These are phyloP conservation scores for Machimus atricapillus DNA, from an alignment of 2,888 invertebrate genomes.

Conservation along the genomic window DNA sequence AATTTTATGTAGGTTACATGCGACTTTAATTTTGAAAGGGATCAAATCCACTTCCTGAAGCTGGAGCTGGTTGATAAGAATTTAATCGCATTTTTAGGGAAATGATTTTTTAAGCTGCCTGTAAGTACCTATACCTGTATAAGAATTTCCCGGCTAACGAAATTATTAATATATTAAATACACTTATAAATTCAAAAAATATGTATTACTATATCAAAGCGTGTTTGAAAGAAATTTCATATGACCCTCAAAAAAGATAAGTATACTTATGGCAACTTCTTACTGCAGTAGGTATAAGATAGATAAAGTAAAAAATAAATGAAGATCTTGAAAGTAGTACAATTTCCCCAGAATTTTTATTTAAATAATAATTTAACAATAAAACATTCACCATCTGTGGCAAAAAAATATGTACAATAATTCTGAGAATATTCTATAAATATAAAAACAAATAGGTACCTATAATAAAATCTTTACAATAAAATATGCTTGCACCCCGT, in stretches of 20 bases:
- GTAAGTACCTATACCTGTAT: too few species aligned
- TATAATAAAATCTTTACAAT: not conserved
- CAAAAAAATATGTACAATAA: not conserved
- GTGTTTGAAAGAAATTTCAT: too few species aligned
- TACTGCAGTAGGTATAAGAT: too few species aligned
- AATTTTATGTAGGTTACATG: not conserved
- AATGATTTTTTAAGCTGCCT: not conserved
- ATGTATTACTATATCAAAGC: too few species aligned
- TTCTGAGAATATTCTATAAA: not conserved
- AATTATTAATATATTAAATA: too few species aligned
- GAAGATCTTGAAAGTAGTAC: too few species aligned
- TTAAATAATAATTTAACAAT: conserved; percentile 9
- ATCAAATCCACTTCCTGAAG: not conserved
- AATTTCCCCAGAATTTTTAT: not conserved
- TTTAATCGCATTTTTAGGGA: not conserved
- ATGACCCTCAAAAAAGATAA: too few species aligned
- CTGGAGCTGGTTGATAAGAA: not conserved
- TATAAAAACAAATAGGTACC: not conserved
- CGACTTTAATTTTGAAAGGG: not conserved
- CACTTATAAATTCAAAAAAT: too few species aligned
- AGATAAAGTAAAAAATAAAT: too few species aligned
- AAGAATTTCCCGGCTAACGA: too few species aligned
- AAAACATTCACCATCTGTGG: conserved; percentile 7
- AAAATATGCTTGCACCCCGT: not conserved
- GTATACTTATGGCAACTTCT: too few species aligned